These are phyloP conservation scores for Channa maculata DNA, from an alignment of 2,113 vertebrate species.

Conservation along the genomic window DNA sequence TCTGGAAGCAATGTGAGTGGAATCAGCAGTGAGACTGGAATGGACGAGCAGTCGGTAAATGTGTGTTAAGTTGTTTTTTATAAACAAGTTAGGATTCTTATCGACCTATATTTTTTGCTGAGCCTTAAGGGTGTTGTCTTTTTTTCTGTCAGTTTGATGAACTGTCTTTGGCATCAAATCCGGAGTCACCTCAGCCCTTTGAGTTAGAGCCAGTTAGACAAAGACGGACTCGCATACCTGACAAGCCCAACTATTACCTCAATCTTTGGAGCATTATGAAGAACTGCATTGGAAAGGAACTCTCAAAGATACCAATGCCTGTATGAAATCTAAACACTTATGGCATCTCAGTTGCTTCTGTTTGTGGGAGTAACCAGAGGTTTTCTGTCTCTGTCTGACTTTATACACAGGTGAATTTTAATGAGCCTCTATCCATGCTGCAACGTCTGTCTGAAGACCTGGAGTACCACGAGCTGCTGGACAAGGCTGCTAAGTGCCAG, in stretches of 20 bases:
- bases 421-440: conserved; percentile 96
- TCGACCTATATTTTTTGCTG: background rate
- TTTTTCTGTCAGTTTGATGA: conserved; percentile 87
- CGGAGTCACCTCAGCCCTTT: conserved; percentile 78
- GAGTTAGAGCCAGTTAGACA: conserved; percentile 83
- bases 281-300: conserved; percentile 96
- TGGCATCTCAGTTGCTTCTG: background rate
- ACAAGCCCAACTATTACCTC: conserved; percentile 97
- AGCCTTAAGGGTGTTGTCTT: background rate
- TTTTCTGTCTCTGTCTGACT: background rate
- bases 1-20: conserved; percentile 96
- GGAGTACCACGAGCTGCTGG: conserved; percentile 94
- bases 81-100: background rate
- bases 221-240: conserved; percentile 90
- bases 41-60: conserved; percentile 92
- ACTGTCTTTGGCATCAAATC: conserved; percentile 81
- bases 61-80: conserved; percentile 8
- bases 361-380: background rate
- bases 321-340: conserved; percentile 75
- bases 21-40: conserved; percentile 91
- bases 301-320: conserved; percentile 97
- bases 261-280: conserved; percentile 99
- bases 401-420: conserved; percentile 91
- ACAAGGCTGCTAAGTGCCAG: conserved; percentile 89
- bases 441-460: conserved; percentile 96